Evolutionary conservation across 2,888 invertebrate species (phyloP), one percentile per base, ranked within the genome.

Genomic region (Mystacides longicornis): DNA sequence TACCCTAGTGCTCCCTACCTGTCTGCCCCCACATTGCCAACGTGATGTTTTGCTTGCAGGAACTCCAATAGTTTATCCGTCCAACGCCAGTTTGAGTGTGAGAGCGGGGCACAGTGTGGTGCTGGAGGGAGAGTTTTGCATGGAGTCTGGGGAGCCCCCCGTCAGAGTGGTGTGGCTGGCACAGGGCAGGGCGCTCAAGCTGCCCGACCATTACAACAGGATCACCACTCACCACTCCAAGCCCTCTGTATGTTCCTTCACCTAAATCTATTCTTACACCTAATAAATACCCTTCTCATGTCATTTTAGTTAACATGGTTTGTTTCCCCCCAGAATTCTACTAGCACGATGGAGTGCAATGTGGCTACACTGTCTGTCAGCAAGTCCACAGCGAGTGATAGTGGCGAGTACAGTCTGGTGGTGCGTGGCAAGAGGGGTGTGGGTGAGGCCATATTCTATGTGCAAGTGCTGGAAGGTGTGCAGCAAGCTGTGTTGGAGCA

Each of bases 341-440:
- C 54, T 0, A 21, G 51, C 0, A 48, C 23, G 2, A 22, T 19
- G 2, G 52, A 55, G n/a, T 55, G 57, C 53, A 37, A 50, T 21
- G 33, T 52, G 21, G 55, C 57, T 21, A 27, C 50, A 27, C 46
- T 55, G 19, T 49, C 27, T 14, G 48, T 57, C 9, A 19, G 19
- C 1, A 22, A 46, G 18, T 22, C 45, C 0, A n/a, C 9, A 18
- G 49, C 42, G n/a, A 23, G 50, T 0, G 57, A 60, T 52, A 23
- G 54, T 0, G 60, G 60, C 7, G 60, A 60, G 46, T 60, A 58
- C 48, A 52, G 57, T 3, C 54, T 60, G 23, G 53, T 60, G 5
- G 60, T 58, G 43, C n/a, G 60, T n/a, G 45, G 47, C 5, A 5
- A 49, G n/a, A 33, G 51, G 1, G 60, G 60, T 1, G 49, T 58